A percentile compares a stretch with the other conserved stretches of the same genome.
These are phyloP conservation scores for Drosophila lacertosa DNA, from an alignment of 1,140 invertebrate species.

Conservation along the genomic window DNA sequence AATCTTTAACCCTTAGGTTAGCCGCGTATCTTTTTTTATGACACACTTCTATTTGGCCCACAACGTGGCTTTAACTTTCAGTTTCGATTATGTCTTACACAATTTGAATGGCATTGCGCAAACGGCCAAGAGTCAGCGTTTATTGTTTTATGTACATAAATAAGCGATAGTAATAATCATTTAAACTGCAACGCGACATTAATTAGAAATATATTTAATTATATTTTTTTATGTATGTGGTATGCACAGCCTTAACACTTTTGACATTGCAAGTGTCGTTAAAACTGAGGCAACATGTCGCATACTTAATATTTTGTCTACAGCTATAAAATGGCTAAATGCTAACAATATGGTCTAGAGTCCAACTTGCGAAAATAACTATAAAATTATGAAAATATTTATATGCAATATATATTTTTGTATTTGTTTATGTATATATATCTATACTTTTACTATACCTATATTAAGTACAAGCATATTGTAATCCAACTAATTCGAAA, in stretches of 20 bases:
- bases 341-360: conserved; percentile 5
- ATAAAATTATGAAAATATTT: conserved; percentile 19
- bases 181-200: conserved; percentile 6
- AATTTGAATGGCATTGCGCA: conserved; percentile 34
- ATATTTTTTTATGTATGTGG: conserved; percentile 19
- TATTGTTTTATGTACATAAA: conserved; percentile 25
- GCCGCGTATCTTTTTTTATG: conserved; percentile 7
- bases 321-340: conserved; percentile 36
- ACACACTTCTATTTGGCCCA: conserved; percentile 37
- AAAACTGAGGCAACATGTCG: conserved; percentile 60
- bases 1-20: conserved; percentile 17
- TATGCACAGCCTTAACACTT: conserved; percentile 20
- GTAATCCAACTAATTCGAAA: conserved; percentile 29
- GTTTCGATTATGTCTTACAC: conserved; percentile 25
- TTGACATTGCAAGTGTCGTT: conserved; percentile 52
- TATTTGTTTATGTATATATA: conserved; percentile 7
- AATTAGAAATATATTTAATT: not conserved
- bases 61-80: conserved; percentile 29
- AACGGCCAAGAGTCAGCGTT: conserved; percentile 17
- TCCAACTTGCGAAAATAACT: conserved; percentile 35
- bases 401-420: not conserved
- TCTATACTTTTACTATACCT: not conserved
- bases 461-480: conserved; percentile 3
- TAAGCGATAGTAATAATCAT: conserved; percentile 18
- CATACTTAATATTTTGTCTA: conserved; percentile 70